These are phyloP conservation scores for Aphrophora alni DNA, from an alignment of 2,888 invertebrate genomes.

Conservation along the genomic window DNA sequence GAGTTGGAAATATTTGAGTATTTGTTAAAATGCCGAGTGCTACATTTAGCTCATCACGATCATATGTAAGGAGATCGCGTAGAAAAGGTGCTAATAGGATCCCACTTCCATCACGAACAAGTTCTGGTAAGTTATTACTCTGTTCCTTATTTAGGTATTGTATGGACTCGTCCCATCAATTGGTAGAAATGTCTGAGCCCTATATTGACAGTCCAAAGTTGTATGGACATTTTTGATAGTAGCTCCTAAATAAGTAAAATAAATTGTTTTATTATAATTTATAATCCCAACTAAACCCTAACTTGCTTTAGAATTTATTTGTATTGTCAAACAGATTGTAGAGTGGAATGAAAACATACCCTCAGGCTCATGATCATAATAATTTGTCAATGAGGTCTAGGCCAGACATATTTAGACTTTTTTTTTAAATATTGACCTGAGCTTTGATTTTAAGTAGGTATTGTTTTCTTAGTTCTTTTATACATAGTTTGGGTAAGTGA, in stretches of 20 bases:
- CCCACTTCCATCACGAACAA: constrained; percentile 79
- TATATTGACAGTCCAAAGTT: constrained; percentile 24
- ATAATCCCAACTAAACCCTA: neutral
- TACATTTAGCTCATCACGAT: constrained; percentile 91
- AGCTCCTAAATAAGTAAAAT: neutral
- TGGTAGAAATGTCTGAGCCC: constrained; percentile 28
- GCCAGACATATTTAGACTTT: constrained; percentile 13
- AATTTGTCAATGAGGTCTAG: constrained; percentile 34
- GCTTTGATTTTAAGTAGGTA: too few species aligned
- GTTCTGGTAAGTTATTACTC: constrained; percentile 66
- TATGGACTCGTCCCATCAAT: constrained; percentile 39
- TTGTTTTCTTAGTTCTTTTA: too few species aligned
- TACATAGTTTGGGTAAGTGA: too few species aligned
- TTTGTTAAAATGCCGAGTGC: constrained; percentile 87
- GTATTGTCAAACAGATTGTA: neutral
- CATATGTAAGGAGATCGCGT: constrained; percentile 89
- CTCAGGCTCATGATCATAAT: constrained; percentile 29
- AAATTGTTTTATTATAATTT: neutral
- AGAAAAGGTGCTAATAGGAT: constrained; percentile 91
- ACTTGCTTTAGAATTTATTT: neutral
- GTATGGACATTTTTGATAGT: neutral
- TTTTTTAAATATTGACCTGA: too few species aligned
- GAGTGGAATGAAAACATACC: constrained; percentile 25
- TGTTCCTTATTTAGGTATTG: constrained; percentile 21
- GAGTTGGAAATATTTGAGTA: constrained; percentile 28